Conservation (phyloP, 2,888 invertebrate genomes). For the Acanthosoma haemorrhoidale region DNA sequence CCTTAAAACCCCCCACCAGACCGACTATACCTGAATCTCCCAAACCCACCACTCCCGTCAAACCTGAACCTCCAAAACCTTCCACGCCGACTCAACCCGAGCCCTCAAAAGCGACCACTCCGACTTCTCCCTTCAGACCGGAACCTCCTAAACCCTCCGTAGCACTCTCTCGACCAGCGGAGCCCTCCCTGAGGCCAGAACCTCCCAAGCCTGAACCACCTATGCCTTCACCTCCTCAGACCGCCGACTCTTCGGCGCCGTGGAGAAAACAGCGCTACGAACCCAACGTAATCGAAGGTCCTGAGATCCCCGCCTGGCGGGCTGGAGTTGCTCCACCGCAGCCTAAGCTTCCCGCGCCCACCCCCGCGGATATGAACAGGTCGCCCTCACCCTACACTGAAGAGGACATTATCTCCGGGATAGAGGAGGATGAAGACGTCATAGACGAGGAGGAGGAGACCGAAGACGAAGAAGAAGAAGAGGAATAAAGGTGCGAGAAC, state of each 20-base stretch:
- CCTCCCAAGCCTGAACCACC: conserved; percentile 1
- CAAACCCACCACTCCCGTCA: conserved; percentile 2
- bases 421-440: conserved; percentile 12
- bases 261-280: conserved; percentile 15
- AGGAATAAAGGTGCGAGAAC: too few relatives aligned
- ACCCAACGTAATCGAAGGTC: conserved; percentile 24
- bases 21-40: conserved; percentile 25
- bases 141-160: not conserved
- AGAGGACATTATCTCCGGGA: conserved; percentile 23
- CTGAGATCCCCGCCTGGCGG: conserved; percentile 22
- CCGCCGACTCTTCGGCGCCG: conserved; percentile 8
- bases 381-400: conserved; percentile 24
- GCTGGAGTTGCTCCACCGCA: not conserved
- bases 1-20: conserved; percentile 5
- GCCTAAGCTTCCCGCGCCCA: not conserved
- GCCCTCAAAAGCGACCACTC: conserved; percentile 2
- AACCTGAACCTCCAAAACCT: conserved; percentile 14
- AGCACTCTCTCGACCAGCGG: not conserved
- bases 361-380: not conserved
- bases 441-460: conserved; percentile 5
- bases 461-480: conserved; percentile 9
- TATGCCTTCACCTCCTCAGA: not conserved
- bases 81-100: conserved; percentile 9
- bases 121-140: not conserved
- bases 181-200: conserved; percentile 5